phyloP scores from a whole-genome alignment of 2,888 invertebrate genomes.

The Nemotelus pantherinus region DNA sequence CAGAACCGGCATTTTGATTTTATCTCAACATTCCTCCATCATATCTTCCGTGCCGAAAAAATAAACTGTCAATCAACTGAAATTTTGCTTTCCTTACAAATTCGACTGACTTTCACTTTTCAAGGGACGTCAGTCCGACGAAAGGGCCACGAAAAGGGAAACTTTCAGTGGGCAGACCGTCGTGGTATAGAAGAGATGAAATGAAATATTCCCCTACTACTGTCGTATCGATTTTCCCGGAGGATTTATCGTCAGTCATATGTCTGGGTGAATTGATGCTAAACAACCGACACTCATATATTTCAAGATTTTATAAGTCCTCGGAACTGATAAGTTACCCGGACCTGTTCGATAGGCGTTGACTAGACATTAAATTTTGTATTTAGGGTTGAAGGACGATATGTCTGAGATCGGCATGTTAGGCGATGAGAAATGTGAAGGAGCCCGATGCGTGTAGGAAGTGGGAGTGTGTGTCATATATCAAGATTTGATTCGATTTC shows the following conservation, averaged over 20 bases:
- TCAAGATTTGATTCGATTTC: too few species aligned
- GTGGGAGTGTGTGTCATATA: too few species aligned
- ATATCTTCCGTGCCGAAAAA: neutral
- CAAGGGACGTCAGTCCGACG: neutral
- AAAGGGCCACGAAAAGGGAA: neutral
- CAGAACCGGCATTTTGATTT: too few species aligned
- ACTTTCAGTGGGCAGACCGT: too few species aligned
- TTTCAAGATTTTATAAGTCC: conserved; percentile 17
- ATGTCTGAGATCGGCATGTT: too few species aligned
- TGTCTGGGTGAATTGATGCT: conserved; percentile 10
- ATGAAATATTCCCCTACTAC: neutral
- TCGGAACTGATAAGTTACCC: conserved; percentile 8
- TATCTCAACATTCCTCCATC: too few species aligned
- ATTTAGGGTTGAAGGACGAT: neutral
- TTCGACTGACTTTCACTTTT: neutral
- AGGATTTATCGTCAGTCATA: conserved; percentile 12
- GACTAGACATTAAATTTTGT: neutral
- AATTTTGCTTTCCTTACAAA: neutral
- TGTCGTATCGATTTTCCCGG: neutral
- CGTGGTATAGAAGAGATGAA: too few species aligned
- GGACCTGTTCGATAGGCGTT: neutral
- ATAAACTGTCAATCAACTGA: neutral
- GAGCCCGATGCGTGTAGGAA: too few species aligned
- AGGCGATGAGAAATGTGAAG: too few species aligned
- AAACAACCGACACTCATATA: conserved; percentile 17